Base-by-base conservation (phyloP, 37 sponge, comb jelly and placozoan genomes). In the Spongia lamella region DNA sequence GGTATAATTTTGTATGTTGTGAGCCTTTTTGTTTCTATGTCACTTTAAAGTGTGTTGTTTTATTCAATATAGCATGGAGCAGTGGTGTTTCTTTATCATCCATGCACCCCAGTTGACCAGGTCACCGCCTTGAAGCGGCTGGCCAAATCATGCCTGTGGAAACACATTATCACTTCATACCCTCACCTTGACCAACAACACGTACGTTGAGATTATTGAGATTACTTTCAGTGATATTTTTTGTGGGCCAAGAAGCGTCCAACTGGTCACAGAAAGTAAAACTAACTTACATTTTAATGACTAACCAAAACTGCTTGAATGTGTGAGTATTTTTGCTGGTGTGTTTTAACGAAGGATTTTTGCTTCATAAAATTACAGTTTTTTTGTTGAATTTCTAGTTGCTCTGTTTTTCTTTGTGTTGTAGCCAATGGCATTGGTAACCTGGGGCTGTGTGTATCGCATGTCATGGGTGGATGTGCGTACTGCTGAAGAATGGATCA, bases 11-110 rank as follows among this genome's bases (percentile, higher is more conserved):
- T n/a, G n/a, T n/a, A n/a, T n/a, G n/a, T n/a, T n/a, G n/a, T n/a
- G n/a, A n/a, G n/a, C n/a, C n/a, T n/a, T n/a, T n/a, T n/a, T n/a
- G n/a, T n/a, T n/a, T n/a, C n/a, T n/a, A n/a, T n/a, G n/a, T n/a
- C n/a, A n/a, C n/a, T n/a, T n/a, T n/a, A n/a, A n/a, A n/a, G n/a
- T n/a, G n/a, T 52, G 36, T 77, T 3, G 55, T 50, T 19, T 38
- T 26, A 43, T 27, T 7, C 38, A 3, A 20, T 51, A 17, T 51
- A 90, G 91, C 69, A 50, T 24, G 93, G 93, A 24, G 93, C 75
- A 3, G 63, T 93, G 61, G 93, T 76, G n/a, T 81, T 93, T 35
- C 86, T 93, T 16, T 93, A 93, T 52, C 86, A 93, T 31, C 93
- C 93, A 4, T 93, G 93, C 59, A 66, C 84, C 17, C 70, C 83